Evolutionary conservation across 2,113 vertebrate species (phyloP).

Genomic region (Tiliqua scincoides): DNA sequence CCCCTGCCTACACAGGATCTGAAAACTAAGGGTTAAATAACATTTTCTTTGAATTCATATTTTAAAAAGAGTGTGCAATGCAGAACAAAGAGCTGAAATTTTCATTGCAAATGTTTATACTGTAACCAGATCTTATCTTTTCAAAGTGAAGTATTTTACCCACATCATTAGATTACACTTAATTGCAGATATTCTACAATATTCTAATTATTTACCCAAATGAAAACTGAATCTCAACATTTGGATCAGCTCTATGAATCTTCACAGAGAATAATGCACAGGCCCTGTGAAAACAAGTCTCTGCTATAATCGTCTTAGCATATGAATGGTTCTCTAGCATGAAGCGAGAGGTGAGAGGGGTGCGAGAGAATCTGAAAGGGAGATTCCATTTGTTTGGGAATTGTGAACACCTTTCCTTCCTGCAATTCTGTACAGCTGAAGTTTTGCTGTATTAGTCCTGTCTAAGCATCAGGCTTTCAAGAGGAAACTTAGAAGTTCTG

Average conservation of each 20-base stretch:
- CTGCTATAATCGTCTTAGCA: background rate
- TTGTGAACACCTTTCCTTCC: background rate
- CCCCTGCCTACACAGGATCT: background rate
- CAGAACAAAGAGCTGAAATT: background rate
- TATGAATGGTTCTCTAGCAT: background rate
- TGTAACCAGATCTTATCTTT: no score
- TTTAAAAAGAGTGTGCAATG: background rate
- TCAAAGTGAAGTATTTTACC: no score
- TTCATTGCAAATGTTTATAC: background rate
- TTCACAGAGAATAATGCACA: background rate
- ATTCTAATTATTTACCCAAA: background rate
- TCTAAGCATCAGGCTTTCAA: constrained; percentile 3
- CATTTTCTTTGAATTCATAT: background rate
- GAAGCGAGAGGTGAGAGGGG: background rate
- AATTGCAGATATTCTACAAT: no score
- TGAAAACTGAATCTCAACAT: background rate
- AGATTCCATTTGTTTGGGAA: background rate
- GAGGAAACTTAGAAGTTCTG: constrained; percentile 12
- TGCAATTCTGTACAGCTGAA: background rate
- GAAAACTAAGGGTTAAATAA: background rate
- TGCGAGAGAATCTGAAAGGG: background rate
- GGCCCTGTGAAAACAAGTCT: no score
- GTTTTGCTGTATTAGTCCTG: background rate
- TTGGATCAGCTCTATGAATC: background rate
- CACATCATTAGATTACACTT: no score